Evolutionary conservation across 2,797 vertebrate genomes (phyloP).

Genomic region (Myotis findleyi): DNA sequence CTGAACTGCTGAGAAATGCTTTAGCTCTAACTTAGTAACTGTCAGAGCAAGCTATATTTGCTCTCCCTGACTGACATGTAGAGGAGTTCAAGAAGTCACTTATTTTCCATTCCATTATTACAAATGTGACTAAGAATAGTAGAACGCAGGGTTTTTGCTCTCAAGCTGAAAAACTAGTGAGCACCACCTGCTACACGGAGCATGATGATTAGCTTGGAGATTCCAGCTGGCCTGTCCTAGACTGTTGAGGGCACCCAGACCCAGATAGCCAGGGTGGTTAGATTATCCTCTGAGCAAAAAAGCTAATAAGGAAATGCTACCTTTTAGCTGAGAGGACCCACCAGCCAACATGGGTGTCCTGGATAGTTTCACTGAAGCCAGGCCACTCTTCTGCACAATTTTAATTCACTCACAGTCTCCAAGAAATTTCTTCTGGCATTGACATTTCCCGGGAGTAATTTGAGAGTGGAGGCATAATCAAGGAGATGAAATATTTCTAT

Average conservation of each 20-base stretch:
- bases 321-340: neutral
- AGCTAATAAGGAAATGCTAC: neutral
- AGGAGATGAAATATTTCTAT: conserved; percentile 75
- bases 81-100: conserved; percentile 71
- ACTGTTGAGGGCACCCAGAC: neutral
- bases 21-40: conserved; percentile 66
- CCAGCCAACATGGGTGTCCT: neutral
- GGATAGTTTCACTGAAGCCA: conserved; percentile 64
- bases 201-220: neutral
- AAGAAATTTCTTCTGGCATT: conserved; percentile 69
- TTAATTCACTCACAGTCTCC: conserved; percentile 58
- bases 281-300: neutral
- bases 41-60: conserved; percentile 73
- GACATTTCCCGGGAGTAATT: conserved; percentile 78
- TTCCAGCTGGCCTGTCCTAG: neutral
- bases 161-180: neutral
- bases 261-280: neutral
- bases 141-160: neutral
- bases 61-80: conserved; percentile 66
- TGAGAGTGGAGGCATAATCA: conserved; percentile 68
- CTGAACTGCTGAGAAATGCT: conserved; percentile 72
- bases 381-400: conserved; percentile 39
- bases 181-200: neutral
- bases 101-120: conserved; percentile 61
- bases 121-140: conserved; percentile 58